A percentile compares a stretch with the other conserved stretches of the same genome.
Conservation (phyloP, 2,797 vertebrate species). For the Lepidocolaptes lacrymiger region DNA sequence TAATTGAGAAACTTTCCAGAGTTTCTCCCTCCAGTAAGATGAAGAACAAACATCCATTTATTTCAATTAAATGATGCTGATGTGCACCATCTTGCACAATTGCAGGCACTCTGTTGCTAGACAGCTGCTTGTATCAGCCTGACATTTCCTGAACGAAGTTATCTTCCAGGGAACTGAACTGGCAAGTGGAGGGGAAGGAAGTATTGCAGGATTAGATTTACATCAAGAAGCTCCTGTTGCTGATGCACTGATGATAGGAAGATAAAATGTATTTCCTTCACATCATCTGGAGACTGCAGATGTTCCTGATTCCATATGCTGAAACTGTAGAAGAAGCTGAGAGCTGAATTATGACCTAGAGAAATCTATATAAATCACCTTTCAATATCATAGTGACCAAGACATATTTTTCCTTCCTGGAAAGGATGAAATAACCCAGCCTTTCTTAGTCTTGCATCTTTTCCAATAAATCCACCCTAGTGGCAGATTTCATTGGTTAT, state of each 20-base stretch:
- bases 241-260: slow-evolving; percentile 49
- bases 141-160: slow-evolving; percentile 55
- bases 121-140: slow-evolving; percentile 19
- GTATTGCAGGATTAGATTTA: slow-evolving; percentile 45
- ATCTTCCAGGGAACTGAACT: slow-evolving; percentile 29
- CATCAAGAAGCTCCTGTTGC: slow-evolving; percentile 57
- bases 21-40: neutral
- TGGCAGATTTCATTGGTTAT: neutral
- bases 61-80: neutral
- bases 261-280: slow-evolving; percentile 38
- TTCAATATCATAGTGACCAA: neutral
- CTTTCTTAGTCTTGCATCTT: neutral
- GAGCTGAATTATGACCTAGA: neutral
- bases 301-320: slow-evolving; percentile 12
- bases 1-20: neutral
- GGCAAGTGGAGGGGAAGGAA: slow-evolving; percentile 41
- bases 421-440: neutral
- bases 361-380: slow-evolving; percentile 16
- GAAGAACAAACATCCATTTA: neutral
- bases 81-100: neutral
- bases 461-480: slow-evolving; percentile 15
- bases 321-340: slow-evolving; percentile 25
- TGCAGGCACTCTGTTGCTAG: slow-evolving; percentile 7
- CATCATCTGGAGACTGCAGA: slow-evolving; percentile 34
- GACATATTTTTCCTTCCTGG: neutral